phyloP scores from a whole-genome alignment of 2,113 vertebrate genomes.

The Cololabis saira region DNA sequence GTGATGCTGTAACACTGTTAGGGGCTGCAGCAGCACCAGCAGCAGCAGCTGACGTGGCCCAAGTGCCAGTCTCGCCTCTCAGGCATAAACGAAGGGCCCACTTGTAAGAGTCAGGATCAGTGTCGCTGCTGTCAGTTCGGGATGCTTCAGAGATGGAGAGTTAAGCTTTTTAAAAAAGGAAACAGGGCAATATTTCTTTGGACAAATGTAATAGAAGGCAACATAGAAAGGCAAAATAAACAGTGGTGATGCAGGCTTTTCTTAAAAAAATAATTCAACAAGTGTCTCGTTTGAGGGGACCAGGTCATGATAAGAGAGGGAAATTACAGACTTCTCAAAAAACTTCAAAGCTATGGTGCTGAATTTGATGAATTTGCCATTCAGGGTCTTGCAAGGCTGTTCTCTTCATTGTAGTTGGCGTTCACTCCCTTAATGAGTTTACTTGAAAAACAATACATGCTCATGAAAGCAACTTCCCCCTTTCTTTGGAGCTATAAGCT shows the following conservation, averaged over 20 bases:
- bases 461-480: not conserved
- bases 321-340: no score
- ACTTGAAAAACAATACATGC: not conserved
- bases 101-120: constrained; percentile 62
- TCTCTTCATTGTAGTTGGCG: no score
- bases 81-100: constrained; percentile 69
- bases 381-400: no score
- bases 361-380: no score
- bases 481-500: not conserved
- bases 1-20: not conserved
- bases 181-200: not conserved
- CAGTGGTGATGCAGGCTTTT: not conserved
- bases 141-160: constrained; percentile 19
- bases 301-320: no score
- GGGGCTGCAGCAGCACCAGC: no score
- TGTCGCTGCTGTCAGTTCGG: constrained; percentile 58
- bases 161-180: not conserved
- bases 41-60: constrained; percentile 5
- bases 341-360: no score
- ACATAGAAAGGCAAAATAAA: not conserved
- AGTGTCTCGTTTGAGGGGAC: no score
- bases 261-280: no score
- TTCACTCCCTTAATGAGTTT: not conserved
- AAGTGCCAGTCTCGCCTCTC: constrained; percentile 19
- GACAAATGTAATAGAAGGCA: not conserved